Evolutionary conservation across 2,113 vertebrate genomes (phyloP), one percentile per base, ranked within the genome.

Genomic region (Hemibates koningsi): DNA sequence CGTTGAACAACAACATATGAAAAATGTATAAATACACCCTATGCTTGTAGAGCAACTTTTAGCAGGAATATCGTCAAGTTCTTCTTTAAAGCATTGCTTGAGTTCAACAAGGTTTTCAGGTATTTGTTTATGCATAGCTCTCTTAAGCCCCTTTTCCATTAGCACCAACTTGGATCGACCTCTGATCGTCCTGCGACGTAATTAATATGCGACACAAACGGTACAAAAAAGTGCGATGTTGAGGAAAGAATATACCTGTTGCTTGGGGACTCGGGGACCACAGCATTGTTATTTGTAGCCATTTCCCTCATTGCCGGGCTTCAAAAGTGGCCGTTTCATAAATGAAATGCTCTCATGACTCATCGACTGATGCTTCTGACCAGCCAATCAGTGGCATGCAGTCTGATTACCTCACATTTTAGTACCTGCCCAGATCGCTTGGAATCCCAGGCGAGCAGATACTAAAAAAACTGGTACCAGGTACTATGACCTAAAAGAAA

Each of bases 81-180:
- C 66, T 45, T 45, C 14, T 45, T 73, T 10, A 45, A 43, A 45
- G 21, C 41, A 16, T 45, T 73, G 68, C 2, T 73, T 45, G 2
- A 27, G 68, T 45, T 73, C 41, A 45, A 27, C 14, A 27, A 17
- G 8, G 68, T 27, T 45, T 73, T 27, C 41, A 27, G 41, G 21
- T 45, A 45, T 73, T 27, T 73, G 68, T 45, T 73, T 45, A 73
- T 73, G 38, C 68, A 16, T 14, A 17, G 68, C 21, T 73, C 13
- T 71, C 2, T 71, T 43, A 63, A n/a, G 59, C 17, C 32, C 59
- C 17, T 36, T 63, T 36, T 63, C 17, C 17, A 63, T 63, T 63
- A 36, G 6, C 17, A 63, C 59, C 32, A n/a, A 36, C 59, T 63
- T 36, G 32, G 59, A 7, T 63, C 0, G 3, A 36, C 17, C 32